phyloP scores from a whole-genome alignment of 2,113 vertebrate genomes.

The Mus pahari region DNA sequence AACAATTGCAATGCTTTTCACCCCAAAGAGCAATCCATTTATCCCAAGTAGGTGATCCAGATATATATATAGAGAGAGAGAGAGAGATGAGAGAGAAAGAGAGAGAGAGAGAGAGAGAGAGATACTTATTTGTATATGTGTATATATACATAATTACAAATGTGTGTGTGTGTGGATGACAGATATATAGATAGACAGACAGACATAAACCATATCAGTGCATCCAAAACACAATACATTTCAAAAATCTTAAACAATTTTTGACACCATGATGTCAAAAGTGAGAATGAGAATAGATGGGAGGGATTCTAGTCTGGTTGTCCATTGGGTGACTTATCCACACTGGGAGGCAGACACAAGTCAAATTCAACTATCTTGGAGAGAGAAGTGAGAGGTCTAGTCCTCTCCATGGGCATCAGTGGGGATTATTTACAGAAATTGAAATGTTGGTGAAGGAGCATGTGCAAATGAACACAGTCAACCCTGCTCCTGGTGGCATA shows the following conservation, averaged over 20 bases:
- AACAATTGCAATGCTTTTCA: slow-evolving; percentile 3
- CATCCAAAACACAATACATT: slow-evolving; percentile 38
- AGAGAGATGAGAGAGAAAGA: too few species aligned
- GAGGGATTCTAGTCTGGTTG: background rate
- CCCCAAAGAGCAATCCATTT: background rate
- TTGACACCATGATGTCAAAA: slow-evolving; percentile 41
- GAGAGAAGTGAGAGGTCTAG: background rate
- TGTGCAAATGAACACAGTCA: background rate
- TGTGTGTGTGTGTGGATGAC: too few species aligned
- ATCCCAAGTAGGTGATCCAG: slow-evolving; percentile 28
- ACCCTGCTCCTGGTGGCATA: background rate
- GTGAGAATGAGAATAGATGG: background rate
- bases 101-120: too few species aligned
- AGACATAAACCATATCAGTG: background rate
- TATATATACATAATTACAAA: too few species aligned
- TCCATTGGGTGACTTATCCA: background rate
- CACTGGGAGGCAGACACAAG: background rate
- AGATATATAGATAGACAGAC: too few species aligned
- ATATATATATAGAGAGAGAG: too few species aligned
- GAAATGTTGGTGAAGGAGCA: background rate
- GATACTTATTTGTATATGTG: too few species aligned
- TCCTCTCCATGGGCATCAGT: background rate
- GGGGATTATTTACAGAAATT: background rate
- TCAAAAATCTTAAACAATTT: slow-evolving; percentile 50
- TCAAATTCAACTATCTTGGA: background rate